Percentiles rank a stretch among this genome's conserved stretches.
Conservation (phyloP, 2,888 invertebrate genomes). For the Syrphus vitripennis region DNA sequence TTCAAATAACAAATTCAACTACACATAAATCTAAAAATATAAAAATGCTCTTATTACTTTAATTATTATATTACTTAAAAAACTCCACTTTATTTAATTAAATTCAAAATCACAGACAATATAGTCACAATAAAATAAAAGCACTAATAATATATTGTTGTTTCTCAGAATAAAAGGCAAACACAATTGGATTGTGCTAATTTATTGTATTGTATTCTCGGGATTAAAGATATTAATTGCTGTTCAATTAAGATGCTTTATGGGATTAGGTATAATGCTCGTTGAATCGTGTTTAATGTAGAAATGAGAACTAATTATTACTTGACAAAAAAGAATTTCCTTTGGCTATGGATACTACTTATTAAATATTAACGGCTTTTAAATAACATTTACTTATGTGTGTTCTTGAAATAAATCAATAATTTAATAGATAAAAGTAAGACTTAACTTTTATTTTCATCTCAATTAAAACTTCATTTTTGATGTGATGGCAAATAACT, state of each 20-base stretch:
- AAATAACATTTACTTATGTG: neutral
- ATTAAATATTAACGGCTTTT: neutral
- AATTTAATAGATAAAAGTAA: neutral
- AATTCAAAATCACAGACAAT: neutral
- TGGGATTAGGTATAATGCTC: constrained; percentile 15
- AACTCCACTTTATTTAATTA: no score
- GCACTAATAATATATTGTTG: no score
- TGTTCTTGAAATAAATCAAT: neutral
- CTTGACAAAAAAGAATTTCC: neutral
- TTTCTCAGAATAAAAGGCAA: neutral
- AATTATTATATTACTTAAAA: no score
- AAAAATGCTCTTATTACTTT: no score
- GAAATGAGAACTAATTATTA: neutral
- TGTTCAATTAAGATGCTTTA: constrained; percentile 46
- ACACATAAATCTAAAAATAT: no score
- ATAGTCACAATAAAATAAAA: neutral
- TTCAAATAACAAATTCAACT: no score
- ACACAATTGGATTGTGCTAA: constrained; percentile 51
- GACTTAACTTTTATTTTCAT: neutral
- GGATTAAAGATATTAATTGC: constrained; percentile 52
- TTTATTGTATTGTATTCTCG: constrained; percentile 26
- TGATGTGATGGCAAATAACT: no score
- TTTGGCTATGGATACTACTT: neutral
- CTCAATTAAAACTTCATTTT: no score
- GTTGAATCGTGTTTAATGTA: neutral